A percentile compares a stretch with the other conserved stretches of the same genome.
phyloP scores from a whole-genome alignment of 2,888 invertebrate species.

The Ectobius pallidus region DNA sequence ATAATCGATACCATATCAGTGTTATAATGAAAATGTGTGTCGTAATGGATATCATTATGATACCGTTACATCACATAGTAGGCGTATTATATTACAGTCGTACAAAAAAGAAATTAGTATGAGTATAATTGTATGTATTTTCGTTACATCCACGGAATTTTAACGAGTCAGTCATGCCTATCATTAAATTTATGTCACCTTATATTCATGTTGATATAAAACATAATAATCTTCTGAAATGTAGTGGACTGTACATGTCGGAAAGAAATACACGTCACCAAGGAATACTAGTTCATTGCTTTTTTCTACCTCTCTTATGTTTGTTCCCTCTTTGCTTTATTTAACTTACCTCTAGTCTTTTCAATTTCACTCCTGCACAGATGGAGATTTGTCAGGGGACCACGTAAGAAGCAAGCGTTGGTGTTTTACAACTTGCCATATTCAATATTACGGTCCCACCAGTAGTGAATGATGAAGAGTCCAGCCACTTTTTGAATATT shows the following conservation, averaged over 20 bases:
- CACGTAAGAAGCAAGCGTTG: background rate
- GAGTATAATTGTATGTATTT: too few species aligned
- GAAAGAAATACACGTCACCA: background rate
- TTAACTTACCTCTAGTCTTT: conserved; percentile 19
- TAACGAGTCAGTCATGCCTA: too few species aligned
- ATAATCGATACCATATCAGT: too few species aligned
- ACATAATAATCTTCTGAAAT: too few species aligned
- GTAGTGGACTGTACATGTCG: background rate
- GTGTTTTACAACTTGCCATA: background rate
- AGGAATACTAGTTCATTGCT: background rate
- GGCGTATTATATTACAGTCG: too few species aligned
- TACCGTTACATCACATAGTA: too few species aligned
- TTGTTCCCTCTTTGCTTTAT: background rate
- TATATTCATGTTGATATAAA: too few species aligned
- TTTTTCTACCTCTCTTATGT: background rate
- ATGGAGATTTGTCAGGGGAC: conserved; percentile 25
- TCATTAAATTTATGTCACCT: too few species aligned
- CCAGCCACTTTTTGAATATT: conserved; percentile 23
- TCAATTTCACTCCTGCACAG: conserved; percentile 13
- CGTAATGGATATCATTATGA: too few species aligned
- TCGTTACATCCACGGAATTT: too few species aligned
- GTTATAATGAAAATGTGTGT: too few species aligned
- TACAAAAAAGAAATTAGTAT: too few species aligned
- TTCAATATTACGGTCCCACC: conserved; percentile 2
- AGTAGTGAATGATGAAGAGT: conserved; percentile 1